phyloP scores from a whole-genome alignment of 2,113 vertebrate species.

The Rhinogobius similis region DNA sequence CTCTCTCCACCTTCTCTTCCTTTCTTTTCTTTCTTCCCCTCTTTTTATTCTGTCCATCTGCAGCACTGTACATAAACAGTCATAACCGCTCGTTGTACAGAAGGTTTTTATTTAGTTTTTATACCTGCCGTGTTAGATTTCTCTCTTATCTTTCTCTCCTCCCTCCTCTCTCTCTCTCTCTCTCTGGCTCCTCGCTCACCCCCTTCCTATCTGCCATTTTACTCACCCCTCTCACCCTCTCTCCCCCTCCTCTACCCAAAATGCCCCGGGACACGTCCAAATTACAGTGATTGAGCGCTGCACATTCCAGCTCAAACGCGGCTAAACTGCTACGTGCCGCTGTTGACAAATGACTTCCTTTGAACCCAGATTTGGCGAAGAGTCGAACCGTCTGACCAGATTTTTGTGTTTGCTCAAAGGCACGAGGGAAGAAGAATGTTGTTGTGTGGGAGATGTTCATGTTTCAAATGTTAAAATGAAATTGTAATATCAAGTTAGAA shows the following conservation, averaged over 20 bases:
- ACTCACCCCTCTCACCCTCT: neutral
- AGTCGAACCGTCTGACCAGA: conserved; percentile 39
- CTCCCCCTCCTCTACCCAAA: neutral
- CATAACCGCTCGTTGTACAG: no score
- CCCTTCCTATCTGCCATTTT: neutral
- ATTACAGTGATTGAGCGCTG: conserved; percentile 78
- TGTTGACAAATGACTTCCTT: conserved; percentile 83
- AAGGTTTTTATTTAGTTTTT: no score
- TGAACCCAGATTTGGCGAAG: conserved; percentile 66
- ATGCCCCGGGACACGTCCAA: conserved; percentile 66
- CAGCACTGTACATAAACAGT: no score
- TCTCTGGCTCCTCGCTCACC: neutral
- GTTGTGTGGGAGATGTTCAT: no score
- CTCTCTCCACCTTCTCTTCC: no score
- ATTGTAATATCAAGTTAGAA: no score
- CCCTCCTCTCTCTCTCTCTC: neutral
- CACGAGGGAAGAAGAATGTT: conserved; percentile 20
- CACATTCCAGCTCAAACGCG: conserved; percentile 58
- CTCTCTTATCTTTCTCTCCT: neutral
- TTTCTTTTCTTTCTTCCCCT: no score
- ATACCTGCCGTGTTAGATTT: no score
- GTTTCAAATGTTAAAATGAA: no score
- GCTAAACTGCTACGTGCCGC: conserved; percentile 57
- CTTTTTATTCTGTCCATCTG: no score
- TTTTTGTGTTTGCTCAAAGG: conserved; percentile 48